phyloP scores from a whole-genome alignment of 1,140 invertebrate genomes.

The Conus betulinus region DNA sequence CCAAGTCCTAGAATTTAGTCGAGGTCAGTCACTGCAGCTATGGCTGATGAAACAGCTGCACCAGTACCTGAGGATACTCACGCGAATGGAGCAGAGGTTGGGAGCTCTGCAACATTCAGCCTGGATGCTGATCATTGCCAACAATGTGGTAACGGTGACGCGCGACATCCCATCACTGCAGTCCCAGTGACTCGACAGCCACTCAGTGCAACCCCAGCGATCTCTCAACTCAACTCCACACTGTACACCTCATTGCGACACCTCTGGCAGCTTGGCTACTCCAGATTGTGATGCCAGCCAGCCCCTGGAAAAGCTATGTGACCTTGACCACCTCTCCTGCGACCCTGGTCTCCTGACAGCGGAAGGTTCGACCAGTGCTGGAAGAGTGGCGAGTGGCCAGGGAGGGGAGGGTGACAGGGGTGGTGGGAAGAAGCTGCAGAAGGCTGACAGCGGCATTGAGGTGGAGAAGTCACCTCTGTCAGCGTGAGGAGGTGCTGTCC shows the following conservation, averaged over 20 bases:
- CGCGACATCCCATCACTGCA: too few species aligned
- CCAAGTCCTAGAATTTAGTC: too few species aligned
- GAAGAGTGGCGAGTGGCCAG: background rate
- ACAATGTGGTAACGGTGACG: too few species aligned
- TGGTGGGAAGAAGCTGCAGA: slow-evolving; percentile 58
- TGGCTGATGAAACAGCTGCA: too few species aligned
- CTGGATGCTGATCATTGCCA: too few species aligned
- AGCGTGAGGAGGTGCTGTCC: slow-evolving; percentile 48
- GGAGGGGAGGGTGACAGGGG: background rate
- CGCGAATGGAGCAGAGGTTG: too few species aligned
- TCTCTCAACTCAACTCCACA: background rate
- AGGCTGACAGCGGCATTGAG: slow-evolving; percentile 72
- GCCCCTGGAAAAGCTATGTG: background rate
- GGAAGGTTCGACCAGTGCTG: background rate
- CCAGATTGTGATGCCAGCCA: too few species aligned
- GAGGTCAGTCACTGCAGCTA: too few species aligned
- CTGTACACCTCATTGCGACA: background rate
- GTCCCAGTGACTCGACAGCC: too few species aligned
- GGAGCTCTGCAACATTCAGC: too few species aligned
- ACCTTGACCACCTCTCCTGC: background rate
- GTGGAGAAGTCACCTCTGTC: slow-evolving; percentile 62
- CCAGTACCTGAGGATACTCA: too few species aligned
- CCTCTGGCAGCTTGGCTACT: background rate
- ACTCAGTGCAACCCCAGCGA: background rate
- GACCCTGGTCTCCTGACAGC: background rate